Evolutionary conservation across 2,113 vertebrate species (phyloP), one percentile per base, ranked within the genome.

Genomic region (Plecotus auritus): DNA sequence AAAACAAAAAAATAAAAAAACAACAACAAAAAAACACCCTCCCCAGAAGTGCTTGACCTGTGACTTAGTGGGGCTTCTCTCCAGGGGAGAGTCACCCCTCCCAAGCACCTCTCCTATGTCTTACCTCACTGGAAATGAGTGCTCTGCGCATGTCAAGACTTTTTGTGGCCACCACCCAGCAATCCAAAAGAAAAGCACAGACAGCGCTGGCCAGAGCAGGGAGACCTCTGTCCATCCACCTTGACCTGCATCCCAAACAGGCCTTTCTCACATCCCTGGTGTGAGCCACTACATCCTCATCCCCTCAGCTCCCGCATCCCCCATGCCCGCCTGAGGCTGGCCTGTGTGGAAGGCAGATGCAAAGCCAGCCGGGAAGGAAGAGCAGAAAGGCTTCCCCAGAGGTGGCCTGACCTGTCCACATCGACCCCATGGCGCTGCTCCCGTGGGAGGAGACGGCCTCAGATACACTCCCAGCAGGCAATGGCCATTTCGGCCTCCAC

Each of bases 271-370:
- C 0, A 1, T 54, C 56, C 32, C 66, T 37, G 7, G 37, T 35
- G 45, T 42, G 20, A 67, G 22, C 42, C 9, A 12, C 9, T 0
- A 8, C 11, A 2, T 9, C 18, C 32, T 73, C 64, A 16, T 16
- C 12, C 54, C 26, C 14, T 4, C 28, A 64, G 18, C 16, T 1
- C 84, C 17, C 9, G 35, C 45, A 1, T 67, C 72, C 28, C 11
- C 32, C 37, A 1, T 5, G 45, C 72, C 61, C 42, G 0, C n/a
- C 16, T 26, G 56, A 84, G 45, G 30, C 20, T 0, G 0, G 0
- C 35, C 5, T 2, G 35, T 12, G 22, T 16, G 7, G 42, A 67
- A 61, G 32, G 20, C 40, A 54, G 77, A 32, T 17, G 8, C 16
- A 51, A 56, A 67, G 51, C 13, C 76, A 87, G 6, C 4, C 42